Percentiles rank a stretch among this genome's conserved stretches.
phyloP scores from a whole-genome alignment of 1,140 invertebrate species.

The Diuraphis noxia region DNA sequence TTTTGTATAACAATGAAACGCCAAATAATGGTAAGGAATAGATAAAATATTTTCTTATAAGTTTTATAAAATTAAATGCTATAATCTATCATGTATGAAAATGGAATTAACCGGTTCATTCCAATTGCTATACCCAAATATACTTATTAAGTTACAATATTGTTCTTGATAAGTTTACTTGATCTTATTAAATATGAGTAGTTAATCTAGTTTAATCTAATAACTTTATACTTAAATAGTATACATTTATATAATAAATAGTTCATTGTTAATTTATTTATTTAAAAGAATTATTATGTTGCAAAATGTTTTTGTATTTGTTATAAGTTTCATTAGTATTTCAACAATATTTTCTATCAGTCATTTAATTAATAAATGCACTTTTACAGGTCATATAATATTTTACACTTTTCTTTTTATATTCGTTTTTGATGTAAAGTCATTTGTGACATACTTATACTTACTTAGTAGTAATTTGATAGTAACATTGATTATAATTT shows the following conservation, averaged over 20 bases:
- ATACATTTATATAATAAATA: neutral
- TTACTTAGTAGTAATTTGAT: too few species aligned
- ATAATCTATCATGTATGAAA: neutral
- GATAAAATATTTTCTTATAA: neutral
- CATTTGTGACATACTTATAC: too few species aligned
- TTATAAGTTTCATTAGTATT: neutral
- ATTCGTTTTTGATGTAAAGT: too few species aligned
- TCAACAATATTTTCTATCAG: neutral
- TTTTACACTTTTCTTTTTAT: too few species aligned
- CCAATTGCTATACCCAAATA: neutral
- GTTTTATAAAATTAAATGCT: too few species aligned
- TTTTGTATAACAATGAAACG: conserved; percentile 99
- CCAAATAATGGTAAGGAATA: conserved; percentile 90
- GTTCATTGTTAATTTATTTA: neutral
- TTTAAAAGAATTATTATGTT: too few species aligned
- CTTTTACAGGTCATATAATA: too few species aligned
- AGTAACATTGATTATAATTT: too few species aligned
- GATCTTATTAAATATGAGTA: neutral
- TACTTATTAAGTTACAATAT: neutral
- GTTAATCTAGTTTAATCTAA: neutral
- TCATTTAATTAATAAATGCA: neutral
- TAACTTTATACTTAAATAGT: neutral
- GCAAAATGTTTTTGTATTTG: too few species aligned
- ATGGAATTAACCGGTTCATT: neutral
- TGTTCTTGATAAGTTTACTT: neutral